Conservation (phyloP, 2,113 vertebrate species). For the Laticauda laticaudata region DNA sequence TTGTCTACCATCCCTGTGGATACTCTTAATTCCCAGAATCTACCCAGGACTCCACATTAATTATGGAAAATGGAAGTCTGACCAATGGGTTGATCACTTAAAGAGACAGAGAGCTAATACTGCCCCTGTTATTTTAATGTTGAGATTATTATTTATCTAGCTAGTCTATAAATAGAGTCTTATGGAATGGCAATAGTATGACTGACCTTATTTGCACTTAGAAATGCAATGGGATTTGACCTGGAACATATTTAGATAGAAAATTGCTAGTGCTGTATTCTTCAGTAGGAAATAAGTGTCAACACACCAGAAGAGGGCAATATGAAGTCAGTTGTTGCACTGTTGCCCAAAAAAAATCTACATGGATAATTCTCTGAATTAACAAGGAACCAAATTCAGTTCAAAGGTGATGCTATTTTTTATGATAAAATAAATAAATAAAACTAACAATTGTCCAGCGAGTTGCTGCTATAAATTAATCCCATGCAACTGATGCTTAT, state of each 20-base stretch:
- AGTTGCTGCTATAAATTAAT: background rate
- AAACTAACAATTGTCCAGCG: background rate
- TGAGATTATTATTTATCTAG: background rate
- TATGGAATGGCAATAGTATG: background rate
- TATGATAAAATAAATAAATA: background rate
- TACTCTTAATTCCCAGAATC: background rate
- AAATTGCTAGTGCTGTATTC: background rate
- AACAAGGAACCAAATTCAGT: background rate
- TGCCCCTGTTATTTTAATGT: background rate
- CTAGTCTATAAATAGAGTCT: background rate
- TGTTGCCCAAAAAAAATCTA: background rate
- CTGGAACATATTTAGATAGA: background rate
- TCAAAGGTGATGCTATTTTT: background rate
- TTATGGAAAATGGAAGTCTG: background rate
- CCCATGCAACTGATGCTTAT: background rate
- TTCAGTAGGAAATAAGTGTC: background rate
- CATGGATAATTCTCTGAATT: background rate
- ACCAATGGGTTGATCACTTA: background rate
- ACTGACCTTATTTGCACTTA: background rate
- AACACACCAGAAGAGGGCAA: background rate
- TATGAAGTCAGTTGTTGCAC: background rate
- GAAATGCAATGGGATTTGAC: background rate
- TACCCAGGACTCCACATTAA: background rate
- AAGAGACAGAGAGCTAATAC: background rate
- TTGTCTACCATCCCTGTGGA: background rate